A percentile compares a stretch with the other conserved stretches of the same genome.
Evolutionary conservation across 23 tunicate species (phyloP).

Genomic region (Styela clava): DNA sequence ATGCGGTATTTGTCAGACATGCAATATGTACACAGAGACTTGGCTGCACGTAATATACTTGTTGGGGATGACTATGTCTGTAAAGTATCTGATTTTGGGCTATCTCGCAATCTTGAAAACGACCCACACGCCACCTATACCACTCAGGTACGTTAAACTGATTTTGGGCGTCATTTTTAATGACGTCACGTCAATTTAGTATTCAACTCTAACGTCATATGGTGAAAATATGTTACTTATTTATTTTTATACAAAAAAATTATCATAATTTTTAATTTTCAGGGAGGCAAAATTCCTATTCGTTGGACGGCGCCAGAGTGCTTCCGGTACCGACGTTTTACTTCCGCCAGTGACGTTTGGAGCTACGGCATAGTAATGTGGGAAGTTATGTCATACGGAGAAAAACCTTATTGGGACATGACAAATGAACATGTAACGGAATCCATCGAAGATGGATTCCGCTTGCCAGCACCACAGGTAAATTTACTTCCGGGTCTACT

Average conservation of each 20-base stretch:
- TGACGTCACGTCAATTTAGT: too few relatives aligned
- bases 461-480: slow-evolving; percentile 64
- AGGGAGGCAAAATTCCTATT: slow-evolving; percentile 90
- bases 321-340: slow-evolving; percentile 44
- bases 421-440: slow-evolving; percentile 69
- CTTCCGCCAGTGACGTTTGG: slow-evolving; percentile 79
- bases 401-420: slow-evolving; percentile 89
- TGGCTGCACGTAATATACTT: slow-evolving; percentile 79
- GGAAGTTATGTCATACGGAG: slow-evolving; percentile 91
- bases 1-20: slow-evolving; percentile 52
- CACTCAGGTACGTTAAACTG: slow-evolving; percentile 62
- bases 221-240: too few relatives aligned
- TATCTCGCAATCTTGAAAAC: slow-evolving; percentile 64
- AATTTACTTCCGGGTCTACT: not conserved
- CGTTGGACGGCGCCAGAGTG: slow-evolving; percentile 92
- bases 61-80: slow-evolving; percentile 40
- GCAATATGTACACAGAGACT: slow-evolving; percentile 71
- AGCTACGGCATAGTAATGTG: slow-evolving; percentile 81
- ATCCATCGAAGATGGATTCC: slow-evolving; percentile 56
- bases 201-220: too few relatives aligned
- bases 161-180: too few relatives aligned
- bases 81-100: slow-evolving; percentile 80
- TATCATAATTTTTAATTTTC: slow-evolving; percentile 8
- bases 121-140: slow-evolving; percentile 75
- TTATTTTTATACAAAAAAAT: too few relatives aligned